Evolutionary conservation across 2,113 vertebrate species (phyloP), one percentile per base, ranked within the genome.

Genomic region (Tympanuchus pallidicinctus): DNA sequence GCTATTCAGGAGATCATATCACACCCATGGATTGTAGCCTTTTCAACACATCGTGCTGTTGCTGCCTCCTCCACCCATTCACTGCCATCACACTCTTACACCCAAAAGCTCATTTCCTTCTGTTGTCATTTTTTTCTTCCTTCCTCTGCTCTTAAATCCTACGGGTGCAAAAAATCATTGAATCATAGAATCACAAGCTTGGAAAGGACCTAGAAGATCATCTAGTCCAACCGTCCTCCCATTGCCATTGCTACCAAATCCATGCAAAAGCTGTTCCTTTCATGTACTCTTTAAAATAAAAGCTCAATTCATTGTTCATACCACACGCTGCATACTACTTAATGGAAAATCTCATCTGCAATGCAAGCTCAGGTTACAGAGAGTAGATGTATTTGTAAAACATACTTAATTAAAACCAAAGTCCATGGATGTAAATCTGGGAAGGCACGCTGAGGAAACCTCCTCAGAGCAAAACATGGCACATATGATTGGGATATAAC

Each of bases 281-380:
- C 13, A 73, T 61, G 43, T 13, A 61, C 13, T 43, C 36, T 75
- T 95, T 48, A 82, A 79, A 86, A 73, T 27, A 72, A 82, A 82
- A 85, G 52, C 22, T 21, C 79, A 71, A 75, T 65, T 70, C 2
- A 36, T 50, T 72, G 22, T 48, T 79, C 28, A 10, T 6, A 79
- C 69, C 16, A 70, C 28, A 87, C 40, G 28, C 54, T 57, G 59
- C 22, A 15, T 36, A 47, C 66, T 90, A 67, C 76, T 77, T 36
- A 94, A 85, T 6, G 72, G 25, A 48, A 82, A 89, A 30, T 36
- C 63, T 74, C 34, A 34, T 56, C 56, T 67, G 69, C 56, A 60
- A 66, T 64, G 78, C 56, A 89, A 83, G 64, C 88, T 54, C 82
- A 91, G 56, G 42, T 89, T 86, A 85, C 38, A 86, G 74, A 61